Evolutionary conservation across 2,888 invertebrate species (phyloP).

Genomic region (Epinotia ramella): DNA sequence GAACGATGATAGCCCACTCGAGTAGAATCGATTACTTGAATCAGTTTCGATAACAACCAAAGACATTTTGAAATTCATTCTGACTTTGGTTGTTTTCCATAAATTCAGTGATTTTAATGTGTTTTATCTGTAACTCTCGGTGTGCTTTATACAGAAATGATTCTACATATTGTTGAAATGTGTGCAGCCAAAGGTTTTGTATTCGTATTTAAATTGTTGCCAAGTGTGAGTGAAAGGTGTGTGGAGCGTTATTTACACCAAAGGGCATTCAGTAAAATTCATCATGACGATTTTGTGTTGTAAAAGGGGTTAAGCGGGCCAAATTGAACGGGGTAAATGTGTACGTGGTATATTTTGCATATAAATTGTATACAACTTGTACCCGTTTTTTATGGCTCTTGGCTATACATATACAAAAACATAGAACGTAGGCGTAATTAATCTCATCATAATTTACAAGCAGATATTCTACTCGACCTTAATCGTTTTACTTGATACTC

Average conservation of each 20-base stretch:
- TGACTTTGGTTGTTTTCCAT: not conserved
- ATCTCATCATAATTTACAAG: not conserved
- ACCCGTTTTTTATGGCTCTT: no score
- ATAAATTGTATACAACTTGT: not conserved
- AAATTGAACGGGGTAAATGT: not conserved
- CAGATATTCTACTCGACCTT: not conserved
- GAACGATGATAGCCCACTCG: not conserved
- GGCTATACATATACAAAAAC: no score
- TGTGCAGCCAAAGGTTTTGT: slow-evolving; percentile 28
- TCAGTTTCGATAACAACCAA: not conserved
- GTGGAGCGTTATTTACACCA: slow-evolving; percentile 9
- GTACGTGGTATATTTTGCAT: no score
- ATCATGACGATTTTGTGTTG: not conserved
- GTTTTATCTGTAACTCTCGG: slow-evolving; percentile 9
- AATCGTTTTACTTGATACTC: not conserved
- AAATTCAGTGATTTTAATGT: not conserved
- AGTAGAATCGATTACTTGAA: not conserved
- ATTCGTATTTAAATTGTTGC: slow-evolving; percentile 16
- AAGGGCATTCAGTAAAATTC: slow-evolving; percentile 20
- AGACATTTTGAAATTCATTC: not conserved
- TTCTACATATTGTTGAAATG: slow-evolving; percentile 2
- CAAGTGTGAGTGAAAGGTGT: not conserved
- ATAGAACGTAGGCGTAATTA: not conserved
- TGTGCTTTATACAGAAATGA: slow-evolving; percentile 13
- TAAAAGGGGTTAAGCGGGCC: not conserved